phyloP scores from a whole-genome alignment of 1,140 invertebrate genomes.

The Macrostomum lignano region DNA sequence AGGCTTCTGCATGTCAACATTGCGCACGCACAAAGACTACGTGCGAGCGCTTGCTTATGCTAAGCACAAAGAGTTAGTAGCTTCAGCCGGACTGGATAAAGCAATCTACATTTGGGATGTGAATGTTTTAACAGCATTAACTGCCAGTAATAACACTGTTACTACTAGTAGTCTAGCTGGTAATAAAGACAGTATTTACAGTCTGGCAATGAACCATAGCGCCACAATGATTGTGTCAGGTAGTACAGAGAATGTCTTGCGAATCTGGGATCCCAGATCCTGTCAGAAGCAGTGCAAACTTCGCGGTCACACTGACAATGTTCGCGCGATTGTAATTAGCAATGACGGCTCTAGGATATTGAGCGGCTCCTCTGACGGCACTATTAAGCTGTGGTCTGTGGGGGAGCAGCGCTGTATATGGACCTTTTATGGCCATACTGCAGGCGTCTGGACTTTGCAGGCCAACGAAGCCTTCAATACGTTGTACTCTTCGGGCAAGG shows the following conservation, averaged over 20 bases:
- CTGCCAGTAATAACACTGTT: conserved; percentile 89
- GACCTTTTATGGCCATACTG: conserved; percentile 58
- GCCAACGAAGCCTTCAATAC: conserved; percentile 67
- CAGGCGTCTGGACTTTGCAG: conserved; percentile 79
- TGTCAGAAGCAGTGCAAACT: conserved; percentile 83
- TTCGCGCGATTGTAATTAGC: conserved; percentile 70
- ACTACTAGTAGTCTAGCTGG: conserved; percentile 83
- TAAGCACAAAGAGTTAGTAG: conserved; percentile 81
- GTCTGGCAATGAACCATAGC: conserved; percentile 80
- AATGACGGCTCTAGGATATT: conserved; percentile 52
- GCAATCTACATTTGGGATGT: conserved; percentile 97
- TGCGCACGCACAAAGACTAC: conserved; percentile 79
- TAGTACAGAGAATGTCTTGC: conserved; percentile 70
- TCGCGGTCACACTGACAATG: conserved; percentile 86
- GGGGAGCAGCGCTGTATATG: conserved; percentile 77
- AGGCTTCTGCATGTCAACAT: conserved; percentile 44
- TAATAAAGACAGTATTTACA: conserved; percentile 94
- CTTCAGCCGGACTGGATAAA: conserved; percentile 79
- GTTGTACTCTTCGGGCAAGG: conserved; percentile 74
- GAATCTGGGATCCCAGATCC: conserved; percentile 83
- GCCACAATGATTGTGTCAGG: conserved; percentile 84
- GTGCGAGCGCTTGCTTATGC: conserved; percentile 91
- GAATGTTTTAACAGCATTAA: conserved; percentile 78
- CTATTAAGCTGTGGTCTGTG: conserved; percentile 83
- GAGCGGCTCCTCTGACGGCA: conserved; percentile 88